Base-by-base conservation (phyloP, 2,113 vertebrate species). In the Vidua macroura region DNA sequence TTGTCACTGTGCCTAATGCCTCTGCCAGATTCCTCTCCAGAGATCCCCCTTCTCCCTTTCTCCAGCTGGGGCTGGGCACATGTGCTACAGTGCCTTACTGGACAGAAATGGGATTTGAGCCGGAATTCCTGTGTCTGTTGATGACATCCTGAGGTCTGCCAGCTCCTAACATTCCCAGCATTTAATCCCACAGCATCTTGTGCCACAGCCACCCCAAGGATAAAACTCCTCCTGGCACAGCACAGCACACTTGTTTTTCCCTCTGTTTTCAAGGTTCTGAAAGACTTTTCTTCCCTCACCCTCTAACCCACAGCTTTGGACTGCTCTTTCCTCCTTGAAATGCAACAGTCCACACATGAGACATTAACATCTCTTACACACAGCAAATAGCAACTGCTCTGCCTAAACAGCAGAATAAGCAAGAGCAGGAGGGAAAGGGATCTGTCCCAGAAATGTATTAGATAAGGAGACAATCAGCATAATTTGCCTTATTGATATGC, bases 401-500 rank as follows among this genome's bases (percentile, higher is more conserved):
- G 70, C 83, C 80, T 88, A 53, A 92, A 88, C 16, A 69, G 88
- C 67, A 94, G 66, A 92, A 77, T 48, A 78, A 92, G 75, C 44
- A 35, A 48, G 7, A 60, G 78, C 53, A 2, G 30, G n/a, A 69
- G 74, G 53, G 75, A 76, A 84, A 63, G 79, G 85, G 46, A 76
- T 80, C 82, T 76, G 75, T 69, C 90, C 79, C 12, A 3, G 55
- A 46, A 18, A 49, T 85, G 88, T 69, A 88, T 75, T 72, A 80
- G 79, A 43, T 66, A 76, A 87, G 81, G 68, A 37, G 53, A 79
- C 58, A 91, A 95, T 66, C 88, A 90, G 59, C 70, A 62, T 83
- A 89, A 92, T 76, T 90, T 58, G 56, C 48, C 83, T 86, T 30
- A 55, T 92, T 94, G 81, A 39, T 55, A 91, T 90, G 89, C 94